Evolutionary conservation across 2,113 vertebrate species (phyloP), one percentile per base, ranked within the genome.

Genomic region (Rhineura floridana): DNA sequence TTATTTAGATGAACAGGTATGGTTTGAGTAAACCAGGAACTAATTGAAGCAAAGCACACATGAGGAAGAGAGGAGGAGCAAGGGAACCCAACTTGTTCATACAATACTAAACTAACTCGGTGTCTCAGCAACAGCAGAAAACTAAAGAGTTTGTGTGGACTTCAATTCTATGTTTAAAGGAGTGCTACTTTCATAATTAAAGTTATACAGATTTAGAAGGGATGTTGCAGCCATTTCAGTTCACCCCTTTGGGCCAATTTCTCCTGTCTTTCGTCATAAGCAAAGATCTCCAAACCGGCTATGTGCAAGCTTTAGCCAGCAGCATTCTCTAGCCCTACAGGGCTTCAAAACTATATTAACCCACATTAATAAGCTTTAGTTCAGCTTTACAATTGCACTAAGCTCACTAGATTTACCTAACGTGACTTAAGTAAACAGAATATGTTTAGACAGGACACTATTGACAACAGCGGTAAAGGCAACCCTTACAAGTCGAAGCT

Each of bases 341-440:
- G 59, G 52, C 59, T 83, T 76, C 44, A 83, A 65, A 76, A n/a
- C 76, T 62, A 42, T 76, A 83, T 67, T 67, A 52, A 46, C 12
- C 76, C 46, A 69, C 42, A 23, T 65, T 50, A 48, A 82, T 39
- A 82, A 73, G 86, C 52, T 82, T 82, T 75, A 83, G n/a, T 63
- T 75, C 87, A 67, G 81, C 44, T 83, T 83, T 55, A 88, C 81
- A 77, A 77, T 8, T 55, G 87, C 59, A 33, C 46, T 67, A 83
- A 83, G 70, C 81, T 83, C 81, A 30, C 87, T 39, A 83, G 72
- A 76, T 83, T 88, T 77, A 67, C 72, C 87, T 77, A 88, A 88
- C 25, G 15, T 83, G 59, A 77, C 81, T 42, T 67, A 77, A 86
- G 84, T 86, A 48, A 86, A 83, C 46, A 33, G 59, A 77, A 63